Conservation (phyloP, 2,113 vertebrate genomes). For the Platichthys flesus region DNA sequence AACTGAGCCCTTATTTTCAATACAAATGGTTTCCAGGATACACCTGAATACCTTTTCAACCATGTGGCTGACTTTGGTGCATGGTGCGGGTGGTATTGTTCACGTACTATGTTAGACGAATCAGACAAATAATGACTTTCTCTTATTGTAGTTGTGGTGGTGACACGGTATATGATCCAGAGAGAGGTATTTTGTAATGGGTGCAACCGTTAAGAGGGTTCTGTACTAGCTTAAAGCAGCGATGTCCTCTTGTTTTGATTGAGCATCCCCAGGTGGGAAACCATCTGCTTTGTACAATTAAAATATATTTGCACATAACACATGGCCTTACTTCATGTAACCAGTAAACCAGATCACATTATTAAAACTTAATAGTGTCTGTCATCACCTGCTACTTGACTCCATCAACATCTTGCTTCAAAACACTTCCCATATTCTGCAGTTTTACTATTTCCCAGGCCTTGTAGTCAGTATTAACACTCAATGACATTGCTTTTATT, state of each 20-base stretch:
- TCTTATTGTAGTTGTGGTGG: background rate
- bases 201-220: background rate
- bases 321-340: background rate
- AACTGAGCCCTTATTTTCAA: slow-evolving; percentile 38
- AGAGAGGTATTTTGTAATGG: background rate
- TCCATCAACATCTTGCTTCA: background rate
- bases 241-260: background rate
- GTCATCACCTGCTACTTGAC: background rate
- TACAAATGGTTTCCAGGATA: slow-evolving; percentile 54
- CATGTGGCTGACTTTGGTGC: slow-evolving; percentile 22
- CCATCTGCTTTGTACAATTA: background rate
- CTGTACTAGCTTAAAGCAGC: background rate
- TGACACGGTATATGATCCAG: background rate
- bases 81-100: slow-evolving; percentile 18
- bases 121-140: background rate
- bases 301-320: background rate
- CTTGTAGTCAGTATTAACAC: background rate
- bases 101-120: slow-evolving; percentile 2
- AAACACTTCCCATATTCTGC: background rate
- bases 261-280: background rate
- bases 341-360: background rate
- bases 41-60: slow-evolving; percentile 39
- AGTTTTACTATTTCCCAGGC: background rate
- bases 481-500: slow-evolving; percentile 8
- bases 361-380: background rate